Base-by-base conservation (phyloP, 2,888 invertebrate species). In the Cyrtodaria siliqua region DNA sequence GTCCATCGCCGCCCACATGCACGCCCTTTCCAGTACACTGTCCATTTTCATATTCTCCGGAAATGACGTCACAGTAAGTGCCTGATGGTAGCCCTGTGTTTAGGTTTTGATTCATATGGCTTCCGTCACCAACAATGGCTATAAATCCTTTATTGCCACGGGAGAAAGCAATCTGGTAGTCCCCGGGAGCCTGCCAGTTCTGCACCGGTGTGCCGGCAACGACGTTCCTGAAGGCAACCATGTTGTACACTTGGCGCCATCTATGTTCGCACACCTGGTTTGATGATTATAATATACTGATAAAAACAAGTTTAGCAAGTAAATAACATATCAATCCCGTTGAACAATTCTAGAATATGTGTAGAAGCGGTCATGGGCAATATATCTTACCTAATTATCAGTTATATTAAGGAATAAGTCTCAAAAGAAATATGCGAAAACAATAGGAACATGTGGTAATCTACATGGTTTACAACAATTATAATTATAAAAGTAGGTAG, bases 111-210 rank as follows among this genome's bases (percentile, higher is more conserved):
- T 87, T 82, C 40, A 89, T 44, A 42, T 76, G 94, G 85, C 94
- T 94, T 24, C 92, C 90, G 20, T 87, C 96, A 61, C 94, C 95
- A 89, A 97, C 97, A 86, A 97, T 95, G 2, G 96, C 97, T 12
- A 97, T 93, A 24, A 96, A 92, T 26, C 89, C 94, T 0, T 95
- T 94, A 60, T 95, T 94, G 0, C 96, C 97, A 16, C 97, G 95
- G 82, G 96, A 96, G 94, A 97, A 97, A 1, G 97, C 96, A 61
- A 97, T 97, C 93, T 97, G 97, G 90, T 96, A 96, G 91, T 95
- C 95, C 0, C 87, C 86, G 83, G 97, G 96, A 87, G 96, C 96
- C 96, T 97, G 97, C 97, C 97, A 97, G 87, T 92, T 83, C 91
- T 91, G 26, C 95, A 94, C 56, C 0, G 66, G 68, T 6, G 84